Base-by-base conservation (phyloP, 2,113 vertebrate genomes). In the Atractosteus spatula region DNA sequence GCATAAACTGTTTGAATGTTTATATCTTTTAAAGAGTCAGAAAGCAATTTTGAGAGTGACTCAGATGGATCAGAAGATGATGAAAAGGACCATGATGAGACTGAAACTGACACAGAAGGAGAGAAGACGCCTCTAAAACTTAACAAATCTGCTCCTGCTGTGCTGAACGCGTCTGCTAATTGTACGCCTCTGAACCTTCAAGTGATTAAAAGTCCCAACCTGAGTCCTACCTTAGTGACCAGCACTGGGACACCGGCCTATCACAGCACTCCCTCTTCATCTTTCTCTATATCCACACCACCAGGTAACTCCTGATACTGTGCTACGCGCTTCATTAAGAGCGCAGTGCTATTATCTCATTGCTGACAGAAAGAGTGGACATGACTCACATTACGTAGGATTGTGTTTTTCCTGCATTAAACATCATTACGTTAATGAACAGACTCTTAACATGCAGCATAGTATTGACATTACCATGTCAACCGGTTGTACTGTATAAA, bases 21-120 rank as follows among this genome's bases (percentile, higher is more conserved):
- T 56, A 54, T 70, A 79, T 83, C 84, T 77, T 86, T 71, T 74
- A 75, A 86, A 98, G 96, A 96, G 80, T 96, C 94, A 43, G 94
- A 95, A 83, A 98, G 93, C 89, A 95, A 94, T 88, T 93, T 94
- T 77, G 95, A 95, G 67, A 95, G 92, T 41, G 94, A 96, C 86
- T 94, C 95, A 43, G 95, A 96, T 76, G 91, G 87, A 72, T 95
- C 95, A 59, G 94, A 96, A 78, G 94, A 95, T 77, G 92, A 93
- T 79, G 83, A 91, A 91, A 92, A 92, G 87, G 93, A 95, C 77
- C 90, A 84, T 62, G 89, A 92, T 64, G 93, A 95, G 80, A 91
- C 90, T 0, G 94, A 94, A 87, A 93, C 91, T 0, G 94, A 96
- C 70, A 94, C 90, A 0, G 92, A 95, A 66, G 88, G 92, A 81